Percentiles rank a stretch among this genome's conserved stretches.
Evolutionary conservation across 2,797 vertebrate genomes (phyloP).

Genomic region (Falco concolor): DNA sequence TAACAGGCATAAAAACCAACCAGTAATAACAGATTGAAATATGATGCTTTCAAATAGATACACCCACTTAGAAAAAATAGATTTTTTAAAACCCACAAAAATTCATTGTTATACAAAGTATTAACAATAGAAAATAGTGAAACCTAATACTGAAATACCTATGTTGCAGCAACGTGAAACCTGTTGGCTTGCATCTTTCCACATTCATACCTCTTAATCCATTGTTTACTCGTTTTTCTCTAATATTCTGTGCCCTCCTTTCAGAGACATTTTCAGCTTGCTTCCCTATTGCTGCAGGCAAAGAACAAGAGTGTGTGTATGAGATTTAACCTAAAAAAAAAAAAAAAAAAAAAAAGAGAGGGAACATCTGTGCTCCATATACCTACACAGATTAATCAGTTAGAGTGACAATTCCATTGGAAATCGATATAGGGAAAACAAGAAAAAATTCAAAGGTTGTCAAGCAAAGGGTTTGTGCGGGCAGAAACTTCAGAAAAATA

Average conservation of each 20-base stretch:
- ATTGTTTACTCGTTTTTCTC: not conserved
- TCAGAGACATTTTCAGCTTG: not conserved
- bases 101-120: not conserved
- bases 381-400: slow-evolving; percentile 52
- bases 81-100: fast-evolving
- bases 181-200: not conserved
- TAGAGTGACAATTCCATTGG: slow-evolving; percentile 42
- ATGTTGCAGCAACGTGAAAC: not conserved
- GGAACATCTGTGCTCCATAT: not conserved
- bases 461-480: slow-evolving; percentile 33
- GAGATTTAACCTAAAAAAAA: not conserved
- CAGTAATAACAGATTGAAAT: not conserved
- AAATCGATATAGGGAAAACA: slow-evolving; percentile 54
- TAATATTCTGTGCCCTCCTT: not conserved
- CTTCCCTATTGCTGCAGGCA: not conserved
- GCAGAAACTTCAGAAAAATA: slow-evolving; percentile 50
- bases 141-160: not conserved
- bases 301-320: not conserved
- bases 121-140: not conserved
- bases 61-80: not conserved
- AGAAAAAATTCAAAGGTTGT: slow-evolving; percentile 40
- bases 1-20: not conserved
- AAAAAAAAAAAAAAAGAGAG: not conserved
- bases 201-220: not conserved
- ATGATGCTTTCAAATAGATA: not conserved